Base-by-base conservation (phyloP, 2,797 vertebrate species). In the Dendrocincla tyrannina region DNA sequence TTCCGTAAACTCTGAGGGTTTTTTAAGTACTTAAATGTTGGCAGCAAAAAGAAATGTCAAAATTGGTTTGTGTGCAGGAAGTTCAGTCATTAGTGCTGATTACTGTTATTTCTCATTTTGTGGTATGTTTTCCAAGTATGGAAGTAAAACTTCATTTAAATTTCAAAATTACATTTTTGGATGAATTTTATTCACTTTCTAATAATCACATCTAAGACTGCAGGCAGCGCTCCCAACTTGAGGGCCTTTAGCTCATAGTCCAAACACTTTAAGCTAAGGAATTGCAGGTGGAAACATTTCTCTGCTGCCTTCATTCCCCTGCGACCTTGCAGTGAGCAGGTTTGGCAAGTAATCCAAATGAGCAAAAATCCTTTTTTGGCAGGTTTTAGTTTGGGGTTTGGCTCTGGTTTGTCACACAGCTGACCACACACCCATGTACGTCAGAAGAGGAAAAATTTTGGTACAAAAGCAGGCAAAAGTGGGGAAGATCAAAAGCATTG, bases 311-410 rank as follows among this genome's bases (percentile, higher is more conserved):
- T 23, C 0, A 0, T 23, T 88, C 32, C 47, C 10, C 13, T 63
- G 67, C 1, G 0, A 0, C 39, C 22, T 66, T 0, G 0, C 24
- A 27, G n/a, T 16, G 14, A 53, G 39, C 32, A 19, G 41, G 20
- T 32, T 32, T 83, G 56, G 32, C 76, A 91, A 80, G 46, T 68
- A 18, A n/a, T 74, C 16, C 69, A 68, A 70, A 67, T 33, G 19
- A 77, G 53, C 35, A 83, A 64, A 90, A 91, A 16, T 25, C 5
- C 12, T 47, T 79, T 67, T 52, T 41, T 27, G 14, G 17, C 62
- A 39, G 23, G 11, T 49, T 49, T 72, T 86, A 16, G 19, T 25
- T 42, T 88, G 73, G 5, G 8, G 39, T 73, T 75, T 76, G 17
- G 33, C 67, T 79, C 66, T 76, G 47, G 13, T 79, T 91, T n/a